A percentile compares a stretch with the other conserved stretches of the same genome.
Evolutionary conservation across 2,888 invertebrate genomes (phyloP).

Genomic region (Pyrocoelia pectoralis): DNA sequence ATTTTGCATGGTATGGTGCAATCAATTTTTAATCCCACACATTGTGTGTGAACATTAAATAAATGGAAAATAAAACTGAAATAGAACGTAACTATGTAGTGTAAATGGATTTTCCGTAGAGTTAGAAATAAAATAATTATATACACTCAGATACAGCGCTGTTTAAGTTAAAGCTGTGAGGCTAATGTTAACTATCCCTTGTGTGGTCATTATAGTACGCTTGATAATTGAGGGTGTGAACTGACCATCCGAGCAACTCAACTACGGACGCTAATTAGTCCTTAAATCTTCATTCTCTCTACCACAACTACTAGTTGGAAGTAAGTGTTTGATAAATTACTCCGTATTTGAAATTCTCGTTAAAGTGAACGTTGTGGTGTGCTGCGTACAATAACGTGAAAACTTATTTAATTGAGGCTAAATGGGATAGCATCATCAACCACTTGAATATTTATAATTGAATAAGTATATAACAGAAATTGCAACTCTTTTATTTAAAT

Average conservation of each 20-base stretch:
- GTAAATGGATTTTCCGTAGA: too few species aligned
- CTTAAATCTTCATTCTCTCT: constrained; percentile 22
- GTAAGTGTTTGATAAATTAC: not conserved
- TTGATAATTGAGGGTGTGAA: constrained; percentile 33
- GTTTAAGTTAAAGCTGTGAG: not conserved
- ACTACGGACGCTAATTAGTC: constrained; percentile 34
- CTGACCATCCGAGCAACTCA: constrained; percentile 31
- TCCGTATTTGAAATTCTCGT: not conserved
- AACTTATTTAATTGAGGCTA: not conserved
- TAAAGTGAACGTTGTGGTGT: not conserved
- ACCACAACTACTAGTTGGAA: not conserved
- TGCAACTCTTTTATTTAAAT: not conserved
- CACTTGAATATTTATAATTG: constrained; percentile 1
- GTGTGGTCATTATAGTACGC: constrained; percentile 32
- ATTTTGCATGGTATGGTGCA: too few species aligned
- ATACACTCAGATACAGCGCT: not conserved
- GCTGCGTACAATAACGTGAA: not conserved
- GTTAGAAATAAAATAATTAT: not conserved
- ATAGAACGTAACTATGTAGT: too few species aligned
- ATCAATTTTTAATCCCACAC: too few species aligned
- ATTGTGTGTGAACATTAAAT: too few species aligned
- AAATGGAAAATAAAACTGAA: too few species aligned
- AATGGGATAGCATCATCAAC: not conserved
- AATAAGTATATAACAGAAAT: not conserved
- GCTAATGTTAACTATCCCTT: not conserved